Evolutionary conservation across 2,888 invertebrate species (phyloP).

Genomic region (Euplexia lucipara): DNA sequence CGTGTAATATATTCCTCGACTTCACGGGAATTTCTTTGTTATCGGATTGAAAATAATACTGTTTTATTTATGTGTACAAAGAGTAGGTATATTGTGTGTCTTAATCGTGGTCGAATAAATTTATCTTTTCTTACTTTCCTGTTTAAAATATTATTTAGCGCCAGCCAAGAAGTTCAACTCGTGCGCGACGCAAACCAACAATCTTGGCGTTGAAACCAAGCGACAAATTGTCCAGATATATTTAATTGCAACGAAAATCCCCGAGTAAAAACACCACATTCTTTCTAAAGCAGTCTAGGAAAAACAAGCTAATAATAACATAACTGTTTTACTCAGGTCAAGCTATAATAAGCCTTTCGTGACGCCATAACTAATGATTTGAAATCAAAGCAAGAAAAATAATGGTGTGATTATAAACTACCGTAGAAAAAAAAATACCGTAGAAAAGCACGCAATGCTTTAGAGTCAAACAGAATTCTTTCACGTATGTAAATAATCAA

Average conservation of each 20-base stretch:
- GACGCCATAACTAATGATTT: conserved; percentile 51
- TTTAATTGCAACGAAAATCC: conserved; percentile 6
- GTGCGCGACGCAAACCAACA: neutral
- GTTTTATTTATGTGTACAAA: too few relatives aligned
- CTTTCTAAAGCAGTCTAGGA: neutral
- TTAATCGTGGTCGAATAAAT: too few relatives aligned
- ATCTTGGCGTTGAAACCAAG: conserved; percentile 4
- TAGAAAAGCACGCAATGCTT: conserved; percentile 51
- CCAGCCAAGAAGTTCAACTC: too few relatives aligned
- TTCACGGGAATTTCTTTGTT: too few relatives aligned
- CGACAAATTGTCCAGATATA: neutral
- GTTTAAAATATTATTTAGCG: too few relatives aligned
- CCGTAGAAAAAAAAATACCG: conserved; percentile 13
- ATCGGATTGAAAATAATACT: too few relatives aligned
- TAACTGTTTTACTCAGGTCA: conserved; percentile 41
- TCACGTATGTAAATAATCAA: conserved; percentile 39
- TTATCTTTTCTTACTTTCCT: too few relatives aligned
- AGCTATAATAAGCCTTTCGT: conserved; percentile 54
- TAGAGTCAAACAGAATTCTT: conserved; percentile 21
- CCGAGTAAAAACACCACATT: neutral
- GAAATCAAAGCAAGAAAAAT: conserved; percentile 53
- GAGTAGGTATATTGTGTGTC: too few relatives aligned
- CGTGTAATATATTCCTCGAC: too few relatives aligned
- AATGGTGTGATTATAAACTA: conserved; percentile 52
- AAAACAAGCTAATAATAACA: conserved; percentile 20